Evolutionary conservation across 2,888 invertebrate genomes (phyloP), one percentile per base, ranked within the genome.

Genomic region (Epistrophe grossulariae): DNA sequence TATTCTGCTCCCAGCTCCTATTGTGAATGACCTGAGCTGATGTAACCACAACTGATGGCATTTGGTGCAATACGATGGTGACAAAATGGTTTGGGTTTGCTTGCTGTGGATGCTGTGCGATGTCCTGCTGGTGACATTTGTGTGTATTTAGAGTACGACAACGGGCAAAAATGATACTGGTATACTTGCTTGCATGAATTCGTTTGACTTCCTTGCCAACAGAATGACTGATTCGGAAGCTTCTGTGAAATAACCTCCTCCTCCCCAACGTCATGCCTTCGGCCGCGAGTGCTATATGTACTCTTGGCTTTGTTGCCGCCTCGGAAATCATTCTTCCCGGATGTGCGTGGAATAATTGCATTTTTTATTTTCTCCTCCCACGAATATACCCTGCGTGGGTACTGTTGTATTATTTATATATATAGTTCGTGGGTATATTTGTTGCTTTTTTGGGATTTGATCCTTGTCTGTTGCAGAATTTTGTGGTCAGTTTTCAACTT

Each of bases 261-360:
- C 24, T 0, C 31, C 28, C 45, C 6, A 15, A 4, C 77, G 72
- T 13, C 24, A 24, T 11, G 19, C 6, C 35, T 17, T 19, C 11
- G 62, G 11, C 19, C 64, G n/a, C 71, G 43, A 43, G 43, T 31
- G 19, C 40, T 59, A 35, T 10, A 8, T 7, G 6, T 11, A 9
- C 11, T 28, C 6, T 50, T 13, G 15, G 11, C 17, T 24, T 28
- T 43, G n/a, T 19, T 52, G 48, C 38, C 17, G 57, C 76, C 70
- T 76, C 52, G 71, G 64, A 79, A 79, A 76, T 71, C 40, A 24
- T 74, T 71, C 62, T 66, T 70, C 48, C 74, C 73, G 71, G 78
- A 85, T 81, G 78, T 85, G 85, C 84, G 84, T 84, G 80, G 64
- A 79, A 72, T 71, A 76, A 72, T 76, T 84, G 72, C 68, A 64